A percentile compares a stretch with the other conserved stretches of the same genome.
These are phyloP conservation scores for Digitonthophagus gazella DNA, from an alignment of 2,888 invertebrate species.

Conservation along the genomic window DNA sequence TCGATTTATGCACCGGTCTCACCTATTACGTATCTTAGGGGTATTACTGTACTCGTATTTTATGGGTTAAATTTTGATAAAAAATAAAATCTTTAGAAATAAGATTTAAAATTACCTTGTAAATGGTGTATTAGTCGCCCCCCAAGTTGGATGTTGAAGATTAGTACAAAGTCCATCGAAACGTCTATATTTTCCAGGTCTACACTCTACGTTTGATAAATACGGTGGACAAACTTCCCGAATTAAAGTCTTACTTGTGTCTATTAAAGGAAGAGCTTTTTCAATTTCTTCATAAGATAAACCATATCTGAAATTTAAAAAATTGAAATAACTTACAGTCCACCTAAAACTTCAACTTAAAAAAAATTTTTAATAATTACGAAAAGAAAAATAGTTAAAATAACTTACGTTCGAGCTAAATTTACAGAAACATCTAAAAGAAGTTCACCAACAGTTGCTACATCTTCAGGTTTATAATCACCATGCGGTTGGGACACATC, in stretches of 20 bases:
- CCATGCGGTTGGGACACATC: slow-evolving; percentile 78
- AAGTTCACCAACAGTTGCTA: slow-evolving; percentile 83
- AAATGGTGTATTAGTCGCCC: slow-evolving; percentile 80
- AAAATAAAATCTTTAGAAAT: background rate
- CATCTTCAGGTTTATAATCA: slow-evolving; percentile 81
- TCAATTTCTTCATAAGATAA: slow-evolving; percentile 83
- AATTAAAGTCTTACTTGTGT: slow-evolving; percentile 83
- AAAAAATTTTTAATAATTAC: background rate
- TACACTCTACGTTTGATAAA: slow-evolving; percentile 82
- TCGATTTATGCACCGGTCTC: too few relatives aligned
- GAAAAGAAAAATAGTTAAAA: slow-evolving; percentile 22
- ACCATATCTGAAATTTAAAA: slow-evolving; percentile 63
- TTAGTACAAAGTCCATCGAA: slow-evolving; percentile 89
- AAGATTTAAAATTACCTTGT: slow-evolving; percentile 59
- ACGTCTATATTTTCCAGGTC: slow-evolving; percentile 83
- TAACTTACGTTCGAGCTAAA: slow-evolving; percentile 67
- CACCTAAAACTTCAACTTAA: background rate
- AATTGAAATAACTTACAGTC: slow-evolving; percentile 7
- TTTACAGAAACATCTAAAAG: slow-evolving; percentile 80
- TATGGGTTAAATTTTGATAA: too few relatives aligned
- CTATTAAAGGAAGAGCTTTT: slow-evolving; percentile 81
- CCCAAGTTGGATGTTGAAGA: slow-evolving; percentile 86
- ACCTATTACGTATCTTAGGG: too few relatives aligned
- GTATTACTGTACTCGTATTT: too few relatives aligned
- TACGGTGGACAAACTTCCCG: slow-evolving; percentile 85